Percentiles rank a stretch among this genome's conserved stretches.
Conservation (phyloP, 2,888 invertebrate species). For the Papilio protenor region DNA sequence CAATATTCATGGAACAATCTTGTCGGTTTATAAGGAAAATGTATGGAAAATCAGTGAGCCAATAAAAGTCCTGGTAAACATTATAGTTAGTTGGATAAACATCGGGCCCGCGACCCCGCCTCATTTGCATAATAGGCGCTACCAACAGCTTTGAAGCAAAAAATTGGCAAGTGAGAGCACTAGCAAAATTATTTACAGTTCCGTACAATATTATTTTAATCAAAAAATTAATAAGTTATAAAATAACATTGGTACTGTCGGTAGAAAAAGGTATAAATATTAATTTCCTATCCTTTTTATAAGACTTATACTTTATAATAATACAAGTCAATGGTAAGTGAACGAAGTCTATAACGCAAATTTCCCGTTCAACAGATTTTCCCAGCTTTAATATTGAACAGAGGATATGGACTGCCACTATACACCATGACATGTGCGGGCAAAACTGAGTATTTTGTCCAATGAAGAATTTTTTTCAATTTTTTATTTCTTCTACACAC, state of each 20-base stretch:
- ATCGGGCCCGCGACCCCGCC: conserved; percentile 58
- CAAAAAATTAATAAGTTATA: not conserved
- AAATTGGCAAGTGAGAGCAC: conserved; percentile 40
- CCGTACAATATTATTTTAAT: conserved; percentile 26
- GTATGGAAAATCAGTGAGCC: conserved; percentile 55
- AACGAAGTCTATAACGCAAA: too few species aligned
- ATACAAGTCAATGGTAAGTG: too few species aligned
- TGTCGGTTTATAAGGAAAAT: conserved; percentile 36
- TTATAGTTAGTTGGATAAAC: conserved; percentile 65
- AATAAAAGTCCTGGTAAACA: conserved; percentile 61
- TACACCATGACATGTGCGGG: too few species aligned
- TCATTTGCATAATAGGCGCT: conserved; percentile 77
- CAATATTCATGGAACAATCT: conserved; percentile 41
- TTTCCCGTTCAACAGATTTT: not conserved
- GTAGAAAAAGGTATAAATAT: too few species aligned
- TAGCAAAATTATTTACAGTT: not conserved
- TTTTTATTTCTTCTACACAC: too few species aligned
- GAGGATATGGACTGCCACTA: too few species aligned
- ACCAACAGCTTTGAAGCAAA: conserved; percentile 77
- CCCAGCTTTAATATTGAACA: not conserved
- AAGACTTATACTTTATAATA: too few species aligned
- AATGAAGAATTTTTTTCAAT: too few species aligned
- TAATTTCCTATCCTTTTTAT: too few species aligned
- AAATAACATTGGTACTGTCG: not conserved
- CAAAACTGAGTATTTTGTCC: too few species aligned